phyloP scores from a whole-genome alignment of 2,888 invertebrate genomes.

The Aquatica leii region DNA sequence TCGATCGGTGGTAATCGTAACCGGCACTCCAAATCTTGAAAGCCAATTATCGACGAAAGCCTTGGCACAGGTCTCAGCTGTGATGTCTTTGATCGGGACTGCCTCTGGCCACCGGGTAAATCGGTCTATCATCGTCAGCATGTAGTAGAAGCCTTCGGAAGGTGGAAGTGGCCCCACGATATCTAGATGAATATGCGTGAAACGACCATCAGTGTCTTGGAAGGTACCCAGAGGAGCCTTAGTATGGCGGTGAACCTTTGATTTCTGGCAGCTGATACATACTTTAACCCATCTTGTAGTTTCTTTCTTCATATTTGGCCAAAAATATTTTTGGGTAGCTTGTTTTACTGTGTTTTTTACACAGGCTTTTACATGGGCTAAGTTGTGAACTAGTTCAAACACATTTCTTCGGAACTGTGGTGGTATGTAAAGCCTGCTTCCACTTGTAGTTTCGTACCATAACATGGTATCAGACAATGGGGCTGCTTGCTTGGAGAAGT shows the following conservation, averaged over 20 bases:
- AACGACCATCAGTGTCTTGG: not conserved
- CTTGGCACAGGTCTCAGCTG: constrained; percentile 46
- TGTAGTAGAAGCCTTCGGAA: not conserved
- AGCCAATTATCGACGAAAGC: constrained; percentile 55
- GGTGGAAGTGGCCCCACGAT: constrained; percentile 10
- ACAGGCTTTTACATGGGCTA: not conserved
- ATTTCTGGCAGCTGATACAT: not conserved
- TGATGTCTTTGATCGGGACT: constrained; percentile 18
- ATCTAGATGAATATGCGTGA: constrained; percentile 10
- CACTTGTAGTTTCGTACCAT: no score
- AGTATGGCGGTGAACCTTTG: constrained; percentile 2
- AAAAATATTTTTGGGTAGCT: not conserved
- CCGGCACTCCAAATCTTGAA: constrained; percentile 56
- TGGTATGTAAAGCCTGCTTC: no score
- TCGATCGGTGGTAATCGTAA: constrained; percentile 49
- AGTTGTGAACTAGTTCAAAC: no score
- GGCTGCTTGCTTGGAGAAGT: no score
- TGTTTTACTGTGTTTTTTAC: not conserved
- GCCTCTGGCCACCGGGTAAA: constrained; percentile 12
- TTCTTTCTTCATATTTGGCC: not conserved
- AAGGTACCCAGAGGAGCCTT: constrained; percentile 1
- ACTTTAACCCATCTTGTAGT: no score
- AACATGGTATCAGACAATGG: no score
- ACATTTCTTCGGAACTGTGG: no score
- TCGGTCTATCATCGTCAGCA: constrained; percentile 11